Evolutionary conservation across 2,888 invertebrate species (phyloP).

Genomic region (Yponomeuta sedellus): DNA sequence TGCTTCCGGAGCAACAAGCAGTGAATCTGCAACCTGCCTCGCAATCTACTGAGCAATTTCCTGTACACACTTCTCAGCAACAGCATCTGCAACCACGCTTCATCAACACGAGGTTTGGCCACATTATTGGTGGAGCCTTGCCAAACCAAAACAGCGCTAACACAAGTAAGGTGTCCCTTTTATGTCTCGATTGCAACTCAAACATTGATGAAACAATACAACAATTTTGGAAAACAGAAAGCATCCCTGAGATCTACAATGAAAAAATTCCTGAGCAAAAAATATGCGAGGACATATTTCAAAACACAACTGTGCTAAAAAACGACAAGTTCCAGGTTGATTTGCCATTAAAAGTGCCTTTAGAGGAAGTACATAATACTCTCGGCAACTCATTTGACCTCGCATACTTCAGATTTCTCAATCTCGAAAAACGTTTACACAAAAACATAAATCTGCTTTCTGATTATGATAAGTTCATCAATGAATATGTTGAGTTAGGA

Average conservation of each 20-base stretch:
- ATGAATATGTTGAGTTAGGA: constrained; percentile 18
- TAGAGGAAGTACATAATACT: constrained; percentile 10
- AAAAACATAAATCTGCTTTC: constrained; percentile 9
- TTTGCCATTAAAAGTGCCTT: constrained; percentile 17
- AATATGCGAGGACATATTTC: not conserved
- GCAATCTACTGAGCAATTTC: not conserved
- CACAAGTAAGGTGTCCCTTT: not conserved
- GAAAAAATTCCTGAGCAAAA: not conserved
- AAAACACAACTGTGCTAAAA: constrained; percentile 15
- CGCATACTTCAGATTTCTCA: constrained; percentile 14
- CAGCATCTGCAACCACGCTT: not conserved
- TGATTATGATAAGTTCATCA: constrained; percentile 14
- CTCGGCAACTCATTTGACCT: constrained; percentile 16
- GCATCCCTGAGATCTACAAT: constrained; percentile 10
- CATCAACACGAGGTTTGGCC: not conserved
- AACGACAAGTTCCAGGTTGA: constrained; percentile 14
- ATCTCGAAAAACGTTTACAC: constrained; percentile 15
- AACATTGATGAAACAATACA: constrained; percentile 14
- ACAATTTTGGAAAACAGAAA: constrained; percentile 14
- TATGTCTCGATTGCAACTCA: constrained; percentile 3
- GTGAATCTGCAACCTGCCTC: not conserved
- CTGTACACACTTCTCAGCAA: not conserved
- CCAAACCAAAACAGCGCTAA: not conserved
- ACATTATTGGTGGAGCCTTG: not conserved
- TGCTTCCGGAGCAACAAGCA: not conserved